A percentile compares a stretch with the other conserved stretches of the same genome.
These are phyloP conservation scores for Leptoclinus maculatus DNA, from an alignment of 2,797 vertebrate species.

Conservation along the genomic window DNA sequence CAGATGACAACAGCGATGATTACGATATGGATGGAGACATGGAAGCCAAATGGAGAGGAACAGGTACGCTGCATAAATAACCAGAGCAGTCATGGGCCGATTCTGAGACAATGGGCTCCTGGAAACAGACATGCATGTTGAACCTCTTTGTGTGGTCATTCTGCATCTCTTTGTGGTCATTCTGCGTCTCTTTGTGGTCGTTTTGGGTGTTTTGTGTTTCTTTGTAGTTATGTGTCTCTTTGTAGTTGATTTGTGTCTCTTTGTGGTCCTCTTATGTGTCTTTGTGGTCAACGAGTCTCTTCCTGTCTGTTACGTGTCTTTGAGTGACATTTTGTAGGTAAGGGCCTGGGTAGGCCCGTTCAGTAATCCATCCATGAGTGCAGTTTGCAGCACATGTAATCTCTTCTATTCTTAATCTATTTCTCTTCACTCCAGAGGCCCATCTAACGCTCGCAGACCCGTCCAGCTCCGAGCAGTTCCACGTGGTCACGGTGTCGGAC, in stretches of 20 bases:
- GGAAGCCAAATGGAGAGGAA: slow-evolving; percentile 68
- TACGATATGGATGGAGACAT: slow-evolving; percentile 67
- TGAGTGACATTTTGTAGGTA: too few relatives aligned
- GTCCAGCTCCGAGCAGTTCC: slow-evolving; percentile 82
- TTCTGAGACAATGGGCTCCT: too few relatives aligned
- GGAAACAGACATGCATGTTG: too few relatives aligned
- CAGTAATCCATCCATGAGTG: too few relatives aligned
- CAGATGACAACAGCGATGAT: slow-evolving; percentile 80
- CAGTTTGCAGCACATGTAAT: background rate
- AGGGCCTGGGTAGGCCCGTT: too few relatives aligned
- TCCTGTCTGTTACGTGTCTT: too few relatives aligned
- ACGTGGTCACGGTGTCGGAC: slow-evolving; percentile 86
- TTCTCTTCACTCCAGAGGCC: slow-evolving; percentile 65
- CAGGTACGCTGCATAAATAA: slow-evolving; percentile 44
- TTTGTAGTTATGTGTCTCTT: too few relatives aligned
- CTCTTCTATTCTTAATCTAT: background rate
- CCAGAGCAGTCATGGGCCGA: too few relatives aligned
- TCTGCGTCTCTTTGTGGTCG: background rate
- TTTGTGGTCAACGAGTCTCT: background rate
- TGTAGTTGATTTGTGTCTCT: background rate
- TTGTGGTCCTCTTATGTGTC: background rate
- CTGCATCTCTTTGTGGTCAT: too few relatives aligned
- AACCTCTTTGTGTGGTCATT: too few relatives aligned
- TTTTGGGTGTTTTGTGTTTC: too few relatives aligned
- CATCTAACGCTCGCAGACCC: slow-evolving; percentile 69